These are phyloP conservation scores for Halcyon smyrnensis DNA, from an alignment of 2,797 vertebrate species.

Conservation along the genomic window DNA sequence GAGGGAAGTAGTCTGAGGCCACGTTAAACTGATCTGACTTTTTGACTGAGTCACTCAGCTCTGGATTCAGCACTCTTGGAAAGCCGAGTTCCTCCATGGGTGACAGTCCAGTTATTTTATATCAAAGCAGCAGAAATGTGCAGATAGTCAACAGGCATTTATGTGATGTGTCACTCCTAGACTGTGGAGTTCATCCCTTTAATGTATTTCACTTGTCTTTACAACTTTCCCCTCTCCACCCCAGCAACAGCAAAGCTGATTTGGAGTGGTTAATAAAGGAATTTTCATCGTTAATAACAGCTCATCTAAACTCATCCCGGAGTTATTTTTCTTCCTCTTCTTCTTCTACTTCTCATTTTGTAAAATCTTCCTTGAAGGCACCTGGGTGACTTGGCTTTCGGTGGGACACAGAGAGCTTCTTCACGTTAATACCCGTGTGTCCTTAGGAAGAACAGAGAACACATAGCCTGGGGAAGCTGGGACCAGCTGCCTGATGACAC, in stretches of 20 bases:
- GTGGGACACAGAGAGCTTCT: neutral
- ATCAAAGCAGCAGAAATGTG: accelerated
- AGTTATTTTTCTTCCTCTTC: neutral
- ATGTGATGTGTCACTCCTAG: neutral
- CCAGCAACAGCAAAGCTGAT: neutral
- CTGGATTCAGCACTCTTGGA: neutral
- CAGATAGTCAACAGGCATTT: neutral
- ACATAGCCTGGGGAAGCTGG: neutral
- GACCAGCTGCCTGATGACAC: constrained; percentile 1
- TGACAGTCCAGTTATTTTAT: neutral
- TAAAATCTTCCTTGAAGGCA: neutral
- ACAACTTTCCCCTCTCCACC: neutral
- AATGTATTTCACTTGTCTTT: neutral
- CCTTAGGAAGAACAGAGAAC: neutral
- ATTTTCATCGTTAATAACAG: neutral
- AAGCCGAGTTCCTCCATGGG: neutral
- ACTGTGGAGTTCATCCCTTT: neutral
- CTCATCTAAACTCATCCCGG: neutral
- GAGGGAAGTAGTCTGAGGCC: neutral
- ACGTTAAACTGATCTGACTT: neutral
- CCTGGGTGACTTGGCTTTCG: neutral
- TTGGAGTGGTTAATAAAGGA: neutral
- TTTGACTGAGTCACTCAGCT: neutral
- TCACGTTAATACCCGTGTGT: neutral
- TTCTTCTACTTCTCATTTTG: neutral